These are phyloP conservation scores for Pteruthius melanotis DNA, from an alignment of 2,113 vertebrate genomes.

Conservation along the genomic window DNA sequence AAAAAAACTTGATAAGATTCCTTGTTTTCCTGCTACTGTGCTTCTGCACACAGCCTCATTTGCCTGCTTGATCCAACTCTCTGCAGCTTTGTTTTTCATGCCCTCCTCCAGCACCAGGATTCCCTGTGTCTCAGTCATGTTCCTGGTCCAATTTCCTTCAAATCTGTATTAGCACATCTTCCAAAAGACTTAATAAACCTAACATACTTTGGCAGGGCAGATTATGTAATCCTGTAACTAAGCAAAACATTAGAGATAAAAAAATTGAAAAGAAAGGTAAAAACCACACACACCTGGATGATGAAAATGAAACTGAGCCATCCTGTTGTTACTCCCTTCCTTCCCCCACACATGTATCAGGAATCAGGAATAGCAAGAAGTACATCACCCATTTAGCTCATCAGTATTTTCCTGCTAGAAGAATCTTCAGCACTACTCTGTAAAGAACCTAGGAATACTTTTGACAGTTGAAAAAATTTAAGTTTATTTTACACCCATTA, in stretches of 20 bases:
- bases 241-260: background rate
- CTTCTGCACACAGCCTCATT: background rate
- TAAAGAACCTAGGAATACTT: background rate
- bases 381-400: background rate
- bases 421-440: background rate
- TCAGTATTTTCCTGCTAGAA: background rate
- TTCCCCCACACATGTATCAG: background rate
- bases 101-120: background rate
- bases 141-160: slow-evolving; percentile 21
- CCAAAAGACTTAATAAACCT: slow-evolving; percentile 7
- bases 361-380: background rate
- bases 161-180: background rate
- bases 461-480: background rate
- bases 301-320: background rate
- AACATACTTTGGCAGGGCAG: background rate
- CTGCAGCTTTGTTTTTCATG: background rate
- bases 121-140: background rate
- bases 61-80: background rate
- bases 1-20: background rate
- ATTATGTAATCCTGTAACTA: slow-evolving; percentile 9
- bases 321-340: background rate
- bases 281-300: background rate
- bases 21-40: background rate
- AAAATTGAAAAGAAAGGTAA: background rate
- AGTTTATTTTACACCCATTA: slow-evolving; percentile 48